Evolutionary conservation across 1,140 invertebrate species (phyloP).

Genomic region (honey bee (Apis mellifera)): Amel_HAv3.1 CM009937.2:9183001-9183500

Average conservation of each 20-base stretch:
- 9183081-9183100: neutral
- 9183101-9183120: neutral
- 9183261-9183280: neutral
- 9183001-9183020: too few species aligned
- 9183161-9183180: neutral
- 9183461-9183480: neutral
- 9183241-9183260: neutral
- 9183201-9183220: neutral
- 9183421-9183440: conserved; percentile 23
- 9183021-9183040: too few species aligned
- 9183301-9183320: too few species aligned
- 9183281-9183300: neutral
- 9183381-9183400: neutral
- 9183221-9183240: neutral
- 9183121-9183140: conserved; percentile 8
- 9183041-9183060: neutral
- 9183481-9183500: neutral
- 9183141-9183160: conserved; percentile 15
- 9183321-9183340: neutral
- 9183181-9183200: conserved; percentile 1
- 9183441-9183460: neutral
- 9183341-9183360: conserved; percentile 25
- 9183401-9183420: conserved; percentile 13
- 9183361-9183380: conserved; percentile 22
- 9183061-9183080: neutral